phyloP scores from a whole-genome alignment of 2,888 invertebrate genomes.

The Metalampra italica region DNA sequence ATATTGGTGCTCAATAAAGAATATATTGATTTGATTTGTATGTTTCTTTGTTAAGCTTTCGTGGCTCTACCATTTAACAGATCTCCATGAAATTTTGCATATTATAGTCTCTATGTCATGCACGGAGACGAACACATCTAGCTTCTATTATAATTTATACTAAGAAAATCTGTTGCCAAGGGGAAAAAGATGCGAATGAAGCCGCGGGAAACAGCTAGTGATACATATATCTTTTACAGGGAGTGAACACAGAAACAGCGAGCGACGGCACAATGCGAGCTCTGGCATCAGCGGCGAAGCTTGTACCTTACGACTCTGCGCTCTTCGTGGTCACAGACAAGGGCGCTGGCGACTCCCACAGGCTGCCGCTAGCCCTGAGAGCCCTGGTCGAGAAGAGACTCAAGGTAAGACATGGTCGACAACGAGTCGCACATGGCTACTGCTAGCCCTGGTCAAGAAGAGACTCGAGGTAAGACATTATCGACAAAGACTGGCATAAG shows the following conservation, averaged over 20 bases:
- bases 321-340: constrained; percentile 80
- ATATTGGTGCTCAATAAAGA: too few relatives aligned
- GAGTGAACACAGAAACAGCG: constrained; percentile 43
- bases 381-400: constrained; percentile 63
- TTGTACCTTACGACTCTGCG: constrained; percentile 81
- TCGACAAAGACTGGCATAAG: constrained; percentile 69
- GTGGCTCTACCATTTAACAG: too few relatives aligned
- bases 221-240: constrained; percentile 30
- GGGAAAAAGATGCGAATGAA: too few relatives aligned
- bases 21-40: too few relatives aligned
- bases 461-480: neutral
- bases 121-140: too few relatives aligned
- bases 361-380: constrained; percentile 53
- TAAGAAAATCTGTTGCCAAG: too few relatives aligned
- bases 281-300: constrained; percentile 76
- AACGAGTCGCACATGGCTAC: too few relatives aligned
- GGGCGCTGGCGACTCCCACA: constrained; percentile 69
- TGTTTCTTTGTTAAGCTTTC: too few relatives aligned
- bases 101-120: too few relatives aligned
- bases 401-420: constrained; percentile 50
- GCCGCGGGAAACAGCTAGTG: too few relatives aligned
- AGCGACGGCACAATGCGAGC: constrained; percentile 79
- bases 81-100: too few relatives aligned
- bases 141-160: too few relatives aligned
- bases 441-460: neutral